Percentiles rank a stretch among this genome's conserved stretches.
These are phyloP conservation scores for Aphidius gifuensis DNA, from an alignment of 1,140 invertebrate genomes.

Conservation along the genomic window DNA sequence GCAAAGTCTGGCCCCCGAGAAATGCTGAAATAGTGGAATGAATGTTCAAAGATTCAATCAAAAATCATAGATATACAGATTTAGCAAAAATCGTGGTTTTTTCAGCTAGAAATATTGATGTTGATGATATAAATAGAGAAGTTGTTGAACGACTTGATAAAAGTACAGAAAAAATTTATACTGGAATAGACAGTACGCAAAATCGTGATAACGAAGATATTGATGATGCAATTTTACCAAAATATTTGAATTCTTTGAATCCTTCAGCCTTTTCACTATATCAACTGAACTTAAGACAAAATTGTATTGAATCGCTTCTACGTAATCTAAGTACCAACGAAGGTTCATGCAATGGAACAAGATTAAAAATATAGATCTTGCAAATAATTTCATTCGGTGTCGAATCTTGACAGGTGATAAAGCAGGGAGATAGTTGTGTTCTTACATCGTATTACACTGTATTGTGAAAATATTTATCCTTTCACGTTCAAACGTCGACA, in stretches of 20 bases:
- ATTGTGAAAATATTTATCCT: conserved; percentile 12
- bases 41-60: conserved; percentile 3
- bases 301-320: conserved; percentile 11
- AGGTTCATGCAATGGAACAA: conserved; percentile 23
- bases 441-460: conserved; percentile 18
- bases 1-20: neutral
- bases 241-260: conserved; percentile 31
- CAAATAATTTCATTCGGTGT: conserved; percentile 27
- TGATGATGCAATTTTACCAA: conserved; percentile 19
- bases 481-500: conserved; percentile 7
- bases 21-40: conserved; percentile 7
- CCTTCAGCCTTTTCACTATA: conserved; percentile 18
- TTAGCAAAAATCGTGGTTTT: conserved; percentile 24
- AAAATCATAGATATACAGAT: conserved; percentile 7
- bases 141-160: conserved; percentile 22
- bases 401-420: conserved; percentile 28
- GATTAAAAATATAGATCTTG: conserved; percentile 24
- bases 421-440: conserved; percentile 21
- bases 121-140: conserved; percentile 31
- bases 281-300: neutral
- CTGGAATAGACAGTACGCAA: conserved; percentile 18
- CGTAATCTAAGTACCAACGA: conserved; percentile 9
- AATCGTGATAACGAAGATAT: conserved; percentile 16
- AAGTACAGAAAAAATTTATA: conserved; percentile 15
- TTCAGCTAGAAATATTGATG: conserved; percentile 25